Conservation (phyloP, 2,888 invertebrate genomes). For the Zygogramma bicolorata region DNA sequence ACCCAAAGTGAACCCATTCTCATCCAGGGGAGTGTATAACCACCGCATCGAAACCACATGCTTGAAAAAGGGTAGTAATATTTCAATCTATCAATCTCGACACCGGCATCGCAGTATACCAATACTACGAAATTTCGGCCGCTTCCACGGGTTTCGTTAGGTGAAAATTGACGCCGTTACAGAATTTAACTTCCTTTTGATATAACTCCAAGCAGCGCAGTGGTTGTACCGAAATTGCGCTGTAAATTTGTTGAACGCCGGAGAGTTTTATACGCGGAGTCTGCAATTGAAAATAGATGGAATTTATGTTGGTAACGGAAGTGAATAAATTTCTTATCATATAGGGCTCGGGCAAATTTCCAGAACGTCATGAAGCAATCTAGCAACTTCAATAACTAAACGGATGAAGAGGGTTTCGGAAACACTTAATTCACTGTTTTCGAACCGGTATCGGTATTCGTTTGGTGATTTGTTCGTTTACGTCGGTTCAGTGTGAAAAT, state of each 20-base stretch:
- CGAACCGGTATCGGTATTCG: too few relatives aligned
- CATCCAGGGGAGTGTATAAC: not conserved
- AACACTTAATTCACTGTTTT: too few relatives aligned
- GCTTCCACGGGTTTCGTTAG: not conserved
- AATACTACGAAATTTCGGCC: not conserved
- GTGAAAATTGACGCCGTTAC: not conserved
- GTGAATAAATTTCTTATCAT: conserved; percentile 45
- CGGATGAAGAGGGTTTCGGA: too few relatives aligned
- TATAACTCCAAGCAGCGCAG: conserved; percentile 1
- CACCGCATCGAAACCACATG: not conserved
- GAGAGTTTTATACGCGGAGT: conserved; percentile 25
- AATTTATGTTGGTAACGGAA: conserved; percentile 37
- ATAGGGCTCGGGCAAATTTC: conserved; percentile 23
- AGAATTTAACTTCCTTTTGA: conserved; percentile 17
- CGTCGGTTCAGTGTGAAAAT: too few relatives aligned
- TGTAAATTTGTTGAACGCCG: conserved; percentile 29
- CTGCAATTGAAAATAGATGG: conserved; percentile 35
- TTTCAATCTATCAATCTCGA: not conserved
- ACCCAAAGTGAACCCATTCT: not conserved
- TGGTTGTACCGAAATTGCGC: conserved; percentile 23
- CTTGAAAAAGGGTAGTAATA: not conserved
- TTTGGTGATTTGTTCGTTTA: too few relatives aligned
- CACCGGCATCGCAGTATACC: not conserved
- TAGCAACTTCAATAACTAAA: not conserved
- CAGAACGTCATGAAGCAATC: not conserved